Evolutionary conservation across 2,888 invertebrate species (phyloP).

Genomic region (Leptopterna dolabrata): DNA sequence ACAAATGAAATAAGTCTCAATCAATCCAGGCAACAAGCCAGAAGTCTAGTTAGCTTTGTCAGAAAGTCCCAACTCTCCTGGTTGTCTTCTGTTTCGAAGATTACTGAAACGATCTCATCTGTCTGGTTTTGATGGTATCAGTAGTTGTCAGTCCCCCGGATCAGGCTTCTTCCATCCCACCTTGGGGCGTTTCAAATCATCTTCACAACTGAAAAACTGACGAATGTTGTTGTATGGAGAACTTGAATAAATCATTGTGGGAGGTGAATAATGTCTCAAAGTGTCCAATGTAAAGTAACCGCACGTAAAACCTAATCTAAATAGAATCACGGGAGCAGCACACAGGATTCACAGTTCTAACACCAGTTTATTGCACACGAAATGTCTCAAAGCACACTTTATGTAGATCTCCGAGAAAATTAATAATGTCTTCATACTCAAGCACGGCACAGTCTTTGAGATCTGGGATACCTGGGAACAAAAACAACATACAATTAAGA

Average conservation of each 20-base stretch:
- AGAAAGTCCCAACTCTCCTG: constrained; percentile 26
- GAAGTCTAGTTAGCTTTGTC: constrained; percentile 16
- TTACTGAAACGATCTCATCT: constrained; percentile 60
- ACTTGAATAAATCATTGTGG: constrained; percentile 56
- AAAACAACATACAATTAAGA: neutral
- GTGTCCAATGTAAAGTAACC: neutral
- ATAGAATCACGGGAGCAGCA: neutral
- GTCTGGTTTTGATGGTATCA: constrained; percentile 61
- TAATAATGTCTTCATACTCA: constrained; percentile 54
- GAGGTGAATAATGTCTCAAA: constrained; percentile 14
- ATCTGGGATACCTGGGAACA: constrained; percentile 29
- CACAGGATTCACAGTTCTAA: constrained; percentile 46
- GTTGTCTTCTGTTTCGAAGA: neutral
- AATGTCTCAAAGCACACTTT: constrained; percentile 35
- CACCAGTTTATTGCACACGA: constrained; percentile 44
- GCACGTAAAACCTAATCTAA: constrained; percentile 25
- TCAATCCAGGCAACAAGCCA: constrained; percentile 20
- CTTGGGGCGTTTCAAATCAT: constrained; percentile 63
- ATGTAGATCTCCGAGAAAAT: constrained; percentile 33
- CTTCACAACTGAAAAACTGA: constrained; percentile 60
- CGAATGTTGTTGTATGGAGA: constrained; percentile 58
- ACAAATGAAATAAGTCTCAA: neutral
- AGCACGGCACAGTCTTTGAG: constrained; percentile 6
- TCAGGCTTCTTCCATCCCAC: constrained; percentile 64
- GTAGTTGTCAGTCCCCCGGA: constrained; percentile 64